phyloP scores from a whole-genome alignment of 2,797 vertebrate species.

The Alfaro cultratus region DNA sequence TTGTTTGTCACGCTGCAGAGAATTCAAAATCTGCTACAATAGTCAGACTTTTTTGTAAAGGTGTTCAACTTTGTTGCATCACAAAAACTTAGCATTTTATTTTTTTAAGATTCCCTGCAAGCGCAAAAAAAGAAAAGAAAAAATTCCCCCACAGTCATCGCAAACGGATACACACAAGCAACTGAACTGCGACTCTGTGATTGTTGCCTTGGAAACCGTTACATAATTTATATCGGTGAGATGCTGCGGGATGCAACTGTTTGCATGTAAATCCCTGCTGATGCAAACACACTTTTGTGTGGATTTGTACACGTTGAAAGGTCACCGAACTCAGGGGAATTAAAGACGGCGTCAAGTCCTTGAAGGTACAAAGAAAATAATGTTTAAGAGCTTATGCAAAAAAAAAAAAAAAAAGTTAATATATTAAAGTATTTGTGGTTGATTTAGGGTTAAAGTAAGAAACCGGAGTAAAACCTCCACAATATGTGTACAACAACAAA shows the following conservation, averaged over 20 bases:
- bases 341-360: background rate
- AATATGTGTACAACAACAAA: background rate
- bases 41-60: background rate
- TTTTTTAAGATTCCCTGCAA: background rate
- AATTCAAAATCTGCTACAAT: background rate
- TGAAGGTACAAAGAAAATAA: background rate
- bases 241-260: conserved; percentile 61
- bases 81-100: background rate
- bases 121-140: background rate
- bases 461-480: background rate
- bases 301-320: background rate
- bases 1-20: background rate
- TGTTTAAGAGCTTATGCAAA: background rate
- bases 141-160: conserved; percentile 16
- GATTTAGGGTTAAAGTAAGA: background rate
- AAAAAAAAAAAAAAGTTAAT: background rate
- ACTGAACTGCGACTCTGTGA: conserved; percentile 66
- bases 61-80: background rate
- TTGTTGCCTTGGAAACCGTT: conserved; percentile 83
- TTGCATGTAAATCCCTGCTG: conserved; percentile 10
- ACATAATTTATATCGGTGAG: conserved; percentile 76
- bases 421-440: background rate
- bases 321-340: conserved; percentile 11
- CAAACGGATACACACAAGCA: conserved; percentile 40
- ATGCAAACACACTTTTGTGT: conserved; percentile 8